Base-by-base conservation (phyloP, 2,888 invertebrate species). In the Perizoma affinitatum region DNA sequence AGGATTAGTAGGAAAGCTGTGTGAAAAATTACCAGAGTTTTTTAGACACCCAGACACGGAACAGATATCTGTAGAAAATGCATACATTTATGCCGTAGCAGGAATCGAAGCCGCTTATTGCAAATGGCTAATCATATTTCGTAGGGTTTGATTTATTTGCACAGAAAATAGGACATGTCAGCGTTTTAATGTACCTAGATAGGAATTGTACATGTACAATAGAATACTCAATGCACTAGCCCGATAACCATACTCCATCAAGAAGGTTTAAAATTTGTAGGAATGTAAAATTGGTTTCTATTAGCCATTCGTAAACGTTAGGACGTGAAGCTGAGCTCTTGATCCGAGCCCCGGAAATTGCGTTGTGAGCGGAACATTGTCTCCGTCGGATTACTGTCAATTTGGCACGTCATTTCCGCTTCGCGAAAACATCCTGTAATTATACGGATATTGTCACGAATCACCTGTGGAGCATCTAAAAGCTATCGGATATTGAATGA, bases 341-440 rank as follows among this genome's bases (percentile, higher is more conserved):
- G 73, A 79, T 78, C 76, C 73, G 65, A 78, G 73, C 71, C 67
- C 77, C 84, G 90, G 89, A 90, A 88, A 90, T 90, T 90, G 80
- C 82, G 74, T 83, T 72, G 76, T 80, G 79, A 83, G 76, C 73
- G 76, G 78, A 79, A 85, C 87, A 86, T 82, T 88, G 87, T 87
- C 84, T 85, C 76, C 72, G 78, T 79, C 65, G 80, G 82, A 87
- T 86, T 85, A 85, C 86, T 86, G 86, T 84, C 84, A 79, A 85
- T 86, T 86, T 81, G 79, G 82, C 80, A 83, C 84, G 81, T 84
- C 85, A 87, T 88, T 87, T 89, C 88, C 89, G 82, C 71, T 81
- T 80, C 76, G 79, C 74, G 80, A 83, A 86, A 87, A 86, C 80
- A 83, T 85, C 83, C 83, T 81, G 81, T 86, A 84, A 86, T 87